Percentiles rank a stretch among this genome's conserved stretches.
phyloP scores from a whole-genome alignment of 2,888 invertebrate genomes.

The Zelleria hepariella region DNA sequence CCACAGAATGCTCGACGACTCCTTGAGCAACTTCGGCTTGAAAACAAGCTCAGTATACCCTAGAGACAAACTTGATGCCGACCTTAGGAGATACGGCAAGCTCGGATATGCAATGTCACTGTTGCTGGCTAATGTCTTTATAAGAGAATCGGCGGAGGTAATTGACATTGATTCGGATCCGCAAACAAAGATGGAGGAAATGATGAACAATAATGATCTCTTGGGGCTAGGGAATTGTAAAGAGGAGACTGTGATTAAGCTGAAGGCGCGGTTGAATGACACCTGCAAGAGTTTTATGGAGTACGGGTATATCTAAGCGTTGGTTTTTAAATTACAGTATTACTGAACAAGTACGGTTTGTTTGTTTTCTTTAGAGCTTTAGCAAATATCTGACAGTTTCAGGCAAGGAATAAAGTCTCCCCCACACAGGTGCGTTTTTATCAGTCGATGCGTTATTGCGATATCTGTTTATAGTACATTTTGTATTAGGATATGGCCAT shows the following conservation, averaged over 20 bases:
- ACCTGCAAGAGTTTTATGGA: neutral
- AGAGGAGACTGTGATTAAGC: neutral
- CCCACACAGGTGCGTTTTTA: too few species aligned
- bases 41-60: neutral
- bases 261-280: neutral
- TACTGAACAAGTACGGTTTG: neutral
- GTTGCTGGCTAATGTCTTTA: neutral
- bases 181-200: neutral
- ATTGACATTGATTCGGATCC: neutral
- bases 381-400: too few species aligned
- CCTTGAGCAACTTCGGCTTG: neutral
- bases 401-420: too few species aligned
- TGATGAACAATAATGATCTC: neutral
- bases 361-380: too few species aligned
- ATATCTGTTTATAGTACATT: too few species aligned
- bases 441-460: too few species aligned
- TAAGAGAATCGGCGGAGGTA: neutral
- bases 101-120: neutral
- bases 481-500: too few species aligned
- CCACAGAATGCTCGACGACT: neutral
- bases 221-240: neutral
- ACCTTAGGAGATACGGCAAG: neutral
- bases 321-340: neutral
- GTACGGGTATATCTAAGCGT: neutral
- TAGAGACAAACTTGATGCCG: neutral